A percentile compares a stretch with the other conserved stretches of the same genome.
Conservation (phyloP, 2,113 vertebrate genomes). For the Gambusia affinis region DNA sequence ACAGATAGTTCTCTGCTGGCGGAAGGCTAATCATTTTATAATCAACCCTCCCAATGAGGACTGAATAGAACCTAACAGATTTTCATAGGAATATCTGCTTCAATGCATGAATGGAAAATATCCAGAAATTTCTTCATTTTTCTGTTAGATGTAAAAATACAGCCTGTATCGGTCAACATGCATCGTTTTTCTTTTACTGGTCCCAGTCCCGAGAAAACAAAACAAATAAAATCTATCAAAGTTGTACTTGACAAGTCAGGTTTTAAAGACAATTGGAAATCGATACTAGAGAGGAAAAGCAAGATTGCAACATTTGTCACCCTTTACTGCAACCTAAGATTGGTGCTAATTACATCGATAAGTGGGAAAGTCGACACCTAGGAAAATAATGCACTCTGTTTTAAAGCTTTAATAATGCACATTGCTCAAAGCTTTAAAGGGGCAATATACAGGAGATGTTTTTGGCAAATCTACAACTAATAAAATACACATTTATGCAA, state of each 20-base stretch:
- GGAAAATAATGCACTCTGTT: neutral
- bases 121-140: too few species aligned
- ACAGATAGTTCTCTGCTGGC: too few species aligned
- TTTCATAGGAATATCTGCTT: too few species aligned
- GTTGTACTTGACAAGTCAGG: too few species aligned
- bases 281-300: neutral
- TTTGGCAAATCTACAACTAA: slow-evolving; percentile 46
- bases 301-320: neutral
- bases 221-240: too few species aligned
- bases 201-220: neutral
- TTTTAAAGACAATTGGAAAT: too few species aligned
- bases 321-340: neutral
- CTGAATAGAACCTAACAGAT: too few species aligned
- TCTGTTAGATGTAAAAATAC: too few species aligned
- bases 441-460: slow-evolving; percentile 26
- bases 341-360: neutral
- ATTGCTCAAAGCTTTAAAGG: slow-evolving; percentile 16
- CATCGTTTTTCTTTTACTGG: neutral
- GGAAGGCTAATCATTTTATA: too few species aligned
- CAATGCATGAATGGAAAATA: too few species aligned
- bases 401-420: too few species aligned
- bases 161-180: neutral
- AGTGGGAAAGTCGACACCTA: neutral
- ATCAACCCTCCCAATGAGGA: too few species aligned
- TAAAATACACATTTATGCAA: slow-evolving; percentile 29